These are phyloP conservation scores for Agonopterix subpropinquella DNA, from an alignment of 2,888 invertebrate species.

Conservation along the genomic window DNA sequence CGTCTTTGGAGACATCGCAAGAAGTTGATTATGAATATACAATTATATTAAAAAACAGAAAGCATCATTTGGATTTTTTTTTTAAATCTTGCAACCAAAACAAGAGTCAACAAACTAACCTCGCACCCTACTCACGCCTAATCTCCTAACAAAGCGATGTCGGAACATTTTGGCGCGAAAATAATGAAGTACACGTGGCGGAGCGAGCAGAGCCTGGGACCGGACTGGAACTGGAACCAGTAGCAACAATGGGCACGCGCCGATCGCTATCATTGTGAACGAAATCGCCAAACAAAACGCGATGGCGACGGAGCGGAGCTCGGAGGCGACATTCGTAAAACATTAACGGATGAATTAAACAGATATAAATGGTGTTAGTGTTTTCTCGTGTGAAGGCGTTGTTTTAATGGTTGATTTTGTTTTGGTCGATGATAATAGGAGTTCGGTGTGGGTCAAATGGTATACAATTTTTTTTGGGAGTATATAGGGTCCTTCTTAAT, in stretches of 20 bases:
- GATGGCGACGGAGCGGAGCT: constrained; percentile 24
- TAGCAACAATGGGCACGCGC: constrained; percentile 51
- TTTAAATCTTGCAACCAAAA: too few relatives aligned
- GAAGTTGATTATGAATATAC: too few relatives aligned
- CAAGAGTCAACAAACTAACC: neutral
- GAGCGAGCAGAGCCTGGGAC: constrained; percentile 22
- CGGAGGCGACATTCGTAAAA: constrained; percentile 19
- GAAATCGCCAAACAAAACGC: constrained; percentile 36
- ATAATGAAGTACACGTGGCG: constrained; percentile 72
- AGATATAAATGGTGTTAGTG: constrained; percentile 11
- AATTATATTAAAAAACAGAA: too few relatives aligned
- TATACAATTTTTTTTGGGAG: too few relatives aligned
- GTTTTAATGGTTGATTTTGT: neutral
- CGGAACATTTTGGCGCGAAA: constrained; percentile 73
- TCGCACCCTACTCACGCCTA: constrained; percentile 56
- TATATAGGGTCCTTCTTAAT: too few relatives aligned
- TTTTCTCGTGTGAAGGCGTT: constrained; percentile 15
- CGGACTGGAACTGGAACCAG: constrained; percentile 1
- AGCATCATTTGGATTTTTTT: too few relatives aligned
- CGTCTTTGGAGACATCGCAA: too few relatives aligned
- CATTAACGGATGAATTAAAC: constrained; percentile 31
- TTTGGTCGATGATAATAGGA: neutral
- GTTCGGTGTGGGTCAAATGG: too few relatives aligned
- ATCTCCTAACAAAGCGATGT: constrained; percentile 71
- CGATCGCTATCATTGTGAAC: constrained; percentile 57